Percentiles rank a stretch among this genome's conserved stretches.
phyloP scores from a whole-genome alignment of 2,888 invertebrate genomes.

The Nipponacmea schrenckii region DNA sequence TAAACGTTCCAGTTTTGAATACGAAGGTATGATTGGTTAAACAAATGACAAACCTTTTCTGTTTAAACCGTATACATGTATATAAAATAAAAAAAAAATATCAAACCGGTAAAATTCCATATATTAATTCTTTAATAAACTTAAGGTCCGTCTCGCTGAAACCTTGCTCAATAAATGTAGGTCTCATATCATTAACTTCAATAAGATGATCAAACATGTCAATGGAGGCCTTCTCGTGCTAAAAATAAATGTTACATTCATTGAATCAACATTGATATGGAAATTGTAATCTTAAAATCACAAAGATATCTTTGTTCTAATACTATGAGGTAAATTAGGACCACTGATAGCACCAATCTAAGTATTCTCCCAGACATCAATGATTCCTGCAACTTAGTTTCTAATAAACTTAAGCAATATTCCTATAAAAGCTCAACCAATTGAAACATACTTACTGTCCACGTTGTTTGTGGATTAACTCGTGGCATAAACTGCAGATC shows the following conservation, averaged over 20 bases:
- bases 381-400: too few species aligned
- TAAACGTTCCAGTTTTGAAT: too few species aligned
- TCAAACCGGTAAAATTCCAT: slow-evolving; percentile 33
- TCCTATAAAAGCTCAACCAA: neutral
- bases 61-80: too few species aligned
- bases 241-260: slow-evolving; percentile 38
- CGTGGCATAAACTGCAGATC: slow-evolving; percentile 70
- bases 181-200: slow-evolving; percentile 62
- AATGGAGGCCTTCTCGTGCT: slow-evolving; percentile 72
- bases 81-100: too few species aligned
- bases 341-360: too few species aligned
- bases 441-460: slow-evolving; percentile 46
- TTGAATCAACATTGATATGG: neutral
- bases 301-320: too few species aligned
- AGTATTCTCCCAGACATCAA: too few species aligned
- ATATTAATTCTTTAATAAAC: slow-evolving; percentile 71
- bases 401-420: too few species aligned
- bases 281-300: too few species aligned
- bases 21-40: too few species aligned
- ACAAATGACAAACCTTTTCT: too few species aligned
- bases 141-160: slow-evolving; percentile 50
- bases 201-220: slow-evolving; percentile 70
- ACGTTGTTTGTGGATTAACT: slow-evolving; percentile 40
- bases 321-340: too few species aligned
- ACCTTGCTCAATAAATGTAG: slow-evolving; percentile 58